Percentiles rank a stretch among this genome's conserved stretches.
Conservation (phyloP, 1,140 invertebrate genomes). For the Penaeus japonicus region DNA sequence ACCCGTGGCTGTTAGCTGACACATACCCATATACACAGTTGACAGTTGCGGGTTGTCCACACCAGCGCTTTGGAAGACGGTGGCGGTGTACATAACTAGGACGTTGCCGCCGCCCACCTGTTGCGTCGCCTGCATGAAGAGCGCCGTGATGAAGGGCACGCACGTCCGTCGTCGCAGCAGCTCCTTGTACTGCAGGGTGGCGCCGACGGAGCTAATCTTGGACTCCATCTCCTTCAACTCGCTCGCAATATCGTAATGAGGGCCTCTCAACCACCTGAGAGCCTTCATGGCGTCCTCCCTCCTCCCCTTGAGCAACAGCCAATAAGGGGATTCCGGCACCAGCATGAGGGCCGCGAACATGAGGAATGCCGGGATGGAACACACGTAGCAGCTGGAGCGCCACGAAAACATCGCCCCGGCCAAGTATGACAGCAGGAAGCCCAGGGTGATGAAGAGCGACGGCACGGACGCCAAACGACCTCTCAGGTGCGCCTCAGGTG, state of each 20-base stretch:
- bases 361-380: background rate
- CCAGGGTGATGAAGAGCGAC: conserved; percentile 32
- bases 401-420: conserved; percentile 21
- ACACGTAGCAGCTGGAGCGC: conserved; percentile 37
- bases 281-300: background rate
- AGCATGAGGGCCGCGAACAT: background rate
- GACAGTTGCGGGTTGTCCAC: conserved; percentile 29
- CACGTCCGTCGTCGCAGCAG: conserved; percentile 34
- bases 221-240: conserved; percentile 26
- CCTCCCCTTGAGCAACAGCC: conserved; percentile 37
- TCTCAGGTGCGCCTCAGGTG: conserved; percentile 19
- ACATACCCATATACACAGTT: conserved; percentile 30
- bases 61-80: conserved; percentile 24
- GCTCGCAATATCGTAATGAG: conserved; percentile 7
- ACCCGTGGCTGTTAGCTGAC: conserved; percentile 24
- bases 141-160: conserved; percentile 27
- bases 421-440: conserved; percentile 31
- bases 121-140: conserved; percentile 44
- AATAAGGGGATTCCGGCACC: conserved; percentile 51
- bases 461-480: conserved; percentile 17
- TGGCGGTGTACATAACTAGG: conserved; percentile 46
- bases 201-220: conserved; percentile 34
- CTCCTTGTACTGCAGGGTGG: conserved; percentile 18
- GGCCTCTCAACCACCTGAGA: conserved; percentile 35
- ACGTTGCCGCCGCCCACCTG: conserved; percentile 42